Evolutionary conservation across 53 echinoderm and acorn worm species (phyloP), one percentile per base, ranked within the genome.

Genomic region (Paracentrotus lividus): DNA sequence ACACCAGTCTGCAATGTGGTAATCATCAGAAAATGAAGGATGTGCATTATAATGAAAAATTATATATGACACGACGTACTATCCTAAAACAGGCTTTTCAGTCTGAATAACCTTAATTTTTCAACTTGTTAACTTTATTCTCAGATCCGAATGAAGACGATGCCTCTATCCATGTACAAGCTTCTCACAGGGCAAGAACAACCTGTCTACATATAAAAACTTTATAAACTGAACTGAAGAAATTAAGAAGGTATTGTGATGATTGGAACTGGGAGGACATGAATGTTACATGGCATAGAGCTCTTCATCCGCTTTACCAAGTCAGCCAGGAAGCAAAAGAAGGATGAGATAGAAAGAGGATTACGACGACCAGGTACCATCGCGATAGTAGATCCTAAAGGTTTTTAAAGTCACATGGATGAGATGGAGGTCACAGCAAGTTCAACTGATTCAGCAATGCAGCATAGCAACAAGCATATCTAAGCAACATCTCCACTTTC

Each of bases 81-180:
- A 31, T 29, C 64, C 18, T 18, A 54, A 15, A 54, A 54, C 54
- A 54, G 18, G 18, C 54, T 7, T 54, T 54, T 13, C 54, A 15
- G 13, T 13, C 13, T 54, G 13, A 54, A 54, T 54, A 54, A 0
- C 2, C 40, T 77, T n/a, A 20, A 38, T n/a, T n/a, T n/a, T n/a
- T n/a, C n/a, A n/a, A 3, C 36, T 24, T 49, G 10, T 36, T 56
- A 86, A 56, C 12, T 43, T 26, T 59, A 0, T 51, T 23, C 23
- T 34, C 94, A 99, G 99, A 99, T 99, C 86, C 97, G 97, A 5
- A 99, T 99, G 99, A 99, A 99, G 93, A 99, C 99, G 5, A 99
- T 99, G 99, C 99, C 99, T 6, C 94, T 99, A n/a, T 99, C 99
- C 24, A 99, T 99, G 99, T 99, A 99, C 94, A 97, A 97, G 90